Conservation (phyloP, 2,888 invertebrate genomes). For the Augiades crinisus region DNA sequence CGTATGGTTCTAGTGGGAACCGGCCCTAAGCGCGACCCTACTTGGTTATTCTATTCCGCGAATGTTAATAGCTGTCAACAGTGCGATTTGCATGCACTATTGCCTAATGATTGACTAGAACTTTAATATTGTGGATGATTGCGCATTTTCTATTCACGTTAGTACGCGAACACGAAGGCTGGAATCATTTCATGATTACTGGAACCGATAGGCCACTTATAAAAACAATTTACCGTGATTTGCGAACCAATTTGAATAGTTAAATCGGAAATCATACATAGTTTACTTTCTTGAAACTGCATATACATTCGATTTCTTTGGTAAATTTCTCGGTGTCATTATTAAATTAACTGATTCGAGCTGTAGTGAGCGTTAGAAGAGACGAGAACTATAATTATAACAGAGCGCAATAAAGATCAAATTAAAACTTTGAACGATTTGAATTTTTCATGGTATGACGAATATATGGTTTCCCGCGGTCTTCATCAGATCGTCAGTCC, state of each 20-base stretch:
- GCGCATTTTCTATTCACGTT: slow-evolving; percentile 19
- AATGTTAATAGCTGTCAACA: slow-evolving; percentile 32
- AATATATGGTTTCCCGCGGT: too few species aligned
- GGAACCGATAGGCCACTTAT: neutral
- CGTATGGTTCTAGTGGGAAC: neutral
- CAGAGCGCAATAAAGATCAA: too few species aligned
- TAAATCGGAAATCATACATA: neutral
- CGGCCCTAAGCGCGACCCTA: slow-evolving; percentile 26
- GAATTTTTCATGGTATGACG: too few species aligned
- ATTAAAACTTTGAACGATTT: too few species aligned
- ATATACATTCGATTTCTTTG: too few species aligned
- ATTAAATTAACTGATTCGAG: too few species aligned
- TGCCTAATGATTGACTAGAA: slow-evolving; percentile 23
- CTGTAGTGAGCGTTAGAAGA: too few species aligned
- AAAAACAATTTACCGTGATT: slow-evolving; percentile 1
- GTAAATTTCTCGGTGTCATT: too few species aligned
- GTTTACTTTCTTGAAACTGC: neutral
- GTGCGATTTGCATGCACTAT: slow-evolving; percentile 23
- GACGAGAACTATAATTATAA: too few species aligned
- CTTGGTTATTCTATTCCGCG: slow-evolving; percentile 39
- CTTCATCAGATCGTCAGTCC: too few species aligned
- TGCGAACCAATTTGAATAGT: neutral
- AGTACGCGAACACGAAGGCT: slow-evolving; percentile 6
- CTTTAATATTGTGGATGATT: slow-evolving; percentile 22
- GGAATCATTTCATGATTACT: slow-evolving; percentile 2